These are phyloP conservation scores for Lycopodina hypogea DNA, from an alignment of 37 sponge, comb jelly and placozoan species.

Conservation along the genomic window DNA sequence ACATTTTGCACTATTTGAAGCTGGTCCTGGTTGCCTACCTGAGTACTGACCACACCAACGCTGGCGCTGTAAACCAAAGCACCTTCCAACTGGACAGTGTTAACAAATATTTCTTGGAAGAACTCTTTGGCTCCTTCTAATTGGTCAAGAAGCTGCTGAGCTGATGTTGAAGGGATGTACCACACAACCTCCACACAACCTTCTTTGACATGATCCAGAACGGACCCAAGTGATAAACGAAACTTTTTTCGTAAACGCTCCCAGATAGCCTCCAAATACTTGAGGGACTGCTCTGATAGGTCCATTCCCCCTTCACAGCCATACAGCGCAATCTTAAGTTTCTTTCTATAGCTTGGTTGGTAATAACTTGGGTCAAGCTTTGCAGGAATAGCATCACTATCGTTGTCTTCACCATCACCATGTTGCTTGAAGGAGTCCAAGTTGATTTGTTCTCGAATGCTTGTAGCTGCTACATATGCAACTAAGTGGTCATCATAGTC, in stretches of 20 bases:
- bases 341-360: background rate
- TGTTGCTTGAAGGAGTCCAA: background rate
- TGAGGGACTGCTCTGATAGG: background rate
- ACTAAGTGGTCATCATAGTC: background rate
- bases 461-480: background rate
- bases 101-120: background rate
- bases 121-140: background rate
- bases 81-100: background rate
- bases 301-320: background rate
- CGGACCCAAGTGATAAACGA: background rate
- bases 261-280: background rate
- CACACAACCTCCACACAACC: slow-evolving; percentile 2
- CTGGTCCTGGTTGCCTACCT: background rate
- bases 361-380: background rate
- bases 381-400: background rate
- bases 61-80: background rate
- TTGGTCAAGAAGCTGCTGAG: background rate
- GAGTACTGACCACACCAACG: background rate
- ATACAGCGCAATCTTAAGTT: background rate
- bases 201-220: background rate
- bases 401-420: background rate
- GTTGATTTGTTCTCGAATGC: background rate
- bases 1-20: too few relatives aligned
- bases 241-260: background rate
- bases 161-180: slow-evolving; percentile 10